Base-by-base conservation (phyloP, 2,888 invertebrate genomes). In the Acleris emargana region DNA sequence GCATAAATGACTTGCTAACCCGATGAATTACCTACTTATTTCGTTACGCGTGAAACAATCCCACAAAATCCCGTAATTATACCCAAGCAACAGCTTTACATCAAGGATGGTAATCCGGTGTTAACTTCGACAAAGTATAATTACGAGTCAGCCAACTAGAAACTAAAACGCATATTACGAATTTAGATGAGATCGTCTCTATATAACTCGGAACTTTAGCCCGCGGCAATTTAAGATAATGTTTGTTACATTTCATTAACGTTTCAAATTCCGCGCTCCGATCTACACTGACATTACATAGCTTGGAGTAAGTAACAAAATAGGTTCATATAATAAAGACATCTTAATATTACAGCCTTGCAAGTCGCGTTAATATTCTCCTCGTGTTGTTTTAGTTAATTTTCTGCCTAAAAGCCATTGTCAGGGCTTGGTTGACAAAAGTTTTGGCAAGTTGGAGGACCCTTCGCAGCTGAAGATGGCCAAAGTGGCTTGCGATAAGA, bases 401-500 rank as follows among this genome's bases (percentile, higher is more conserved):
- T 72, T 72, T 69, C 62, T 53, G 57, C 51, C 68, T 62, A 67
- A 64, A 67, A 64, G 59, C 59, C 58, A 62, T 64, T 58, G 67
- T 68, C 62, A 68, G 62, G 54, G 63, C 59, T 67, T 58, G 13
- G 69, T 69, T 68, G 68, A 73, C 73, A 75, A 79, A 81, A 83
- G 76, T 81, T 81, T 77, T 70, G 71, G 72, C 70, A 69, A 66
- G 71, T 66, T 60, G 55, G 50, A 81, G 75, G 69, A 76, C 75
- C 67, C 75, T 81, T 67, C 16, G 67, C 64, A 25, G 68, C 69
- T 72, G 75, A 77, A 78, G 77, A 77, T 67, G 70, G 71, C 68
- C 71, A 62, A 72, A 82, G 79, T 75, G 76, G 74, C 67, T 73
- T 75, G 73, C 68, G 42, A 71, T 69, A 68, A 77, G 76, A 79